Conservation (phyloP, 2,113 vertebrate genomes). For the Tragelaphus strepsiceros region DNA sequence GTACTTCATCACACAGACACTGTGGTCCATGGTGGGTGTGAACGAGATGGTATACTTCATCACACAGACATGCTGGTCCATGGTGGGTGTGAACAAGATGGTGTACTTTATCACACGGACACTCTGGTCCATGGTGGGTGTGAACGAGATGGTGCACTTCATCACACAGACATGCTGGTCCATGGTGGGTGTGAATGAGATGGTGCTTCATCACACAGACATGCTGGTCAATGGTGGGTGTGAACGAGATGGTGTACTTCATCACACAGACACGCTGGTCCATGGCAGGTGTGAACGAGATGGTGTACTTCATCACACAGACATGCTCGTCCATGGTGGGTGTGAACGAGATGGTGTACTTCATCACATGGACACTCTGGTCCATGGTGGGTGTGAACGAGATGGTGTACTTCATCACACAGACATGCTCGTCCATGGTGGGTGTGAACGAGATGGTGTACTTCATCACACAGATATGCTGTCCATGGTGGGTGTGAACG, state of each 20-base stretch:
- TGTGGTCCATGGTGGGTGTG: neutral
- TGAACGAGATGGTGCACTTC: too few relatives aligned
- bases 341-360: rapidly evolving
- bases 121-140: too few relatives aligned
- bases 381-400: too few relatives aligned
- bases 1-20: rapidly evolving
- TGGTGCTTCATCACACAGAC: neutral
- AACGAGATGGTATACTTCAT: neutral
- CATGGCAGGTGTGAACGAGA: rapidly evolving
- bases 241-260: too few relatives aligned
- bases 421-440: rapidly evolving
- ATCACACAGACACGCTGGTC: too few relatives aligned
- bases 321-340: rapidly evolving
- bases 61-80: rapidly evolving
- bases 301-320: neutral
- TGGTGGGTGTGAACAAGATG: rapidly evolving
- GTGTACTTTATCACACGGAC: too few relatives aligned
- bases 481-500: too few relatives aligned
- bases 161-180: too few relatives aligned
- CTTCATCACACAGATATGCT: too few relatives aligned
- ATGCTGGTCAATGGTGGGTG: too few relatives aligned
- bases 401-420: neutral
- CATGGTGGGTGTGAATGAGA: neutral
- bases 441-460: rapidly evolving
- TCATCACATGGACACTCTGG: too few relatives aligned